Evolutionary conservation across 2,113 vertebrate genomes (phyloP).

Genomic region (Apistogramma diplotaenia): DNA sequence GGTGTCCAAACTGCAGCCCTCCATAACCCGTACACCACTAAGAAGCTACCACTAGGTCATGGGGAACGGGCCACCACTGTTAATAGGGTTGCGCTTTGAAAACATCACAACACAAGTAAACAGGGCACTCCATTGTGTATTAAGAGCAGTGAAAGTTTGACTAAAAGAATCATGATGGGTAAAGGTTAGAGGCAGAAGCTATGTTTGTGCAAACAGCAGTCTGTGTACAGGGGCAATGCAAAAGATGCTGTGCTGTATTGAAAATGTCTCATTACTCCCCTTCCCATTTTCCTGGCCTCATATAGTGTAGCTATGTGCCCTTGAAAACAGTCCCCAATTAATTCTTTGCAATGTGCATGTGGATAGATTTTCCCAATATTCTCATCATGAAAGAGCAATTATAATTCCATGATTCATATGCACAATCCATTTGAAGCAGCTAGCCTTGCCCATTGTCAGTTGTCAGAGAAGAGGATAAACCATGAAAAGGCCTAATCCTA

Average conservation of each 20-base stretch:
- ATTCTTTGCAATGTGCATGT: conserved; percentile 68
- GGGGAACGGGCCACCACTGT: conserved; percentile 51
- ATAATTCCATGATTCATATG: conserved; percentile 74
- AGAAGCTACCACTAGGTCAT: conserved; percentile 50
- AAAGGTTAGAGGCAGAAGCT: conserved; percentile 55
- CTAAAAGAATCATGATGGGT: conserved; percentile 55
- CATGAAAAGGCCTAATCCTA: conserved; percentile 76
- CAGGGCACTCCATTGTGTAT: conserved; percentile 56
- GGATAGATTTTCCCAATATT: conserved; percentile 72
- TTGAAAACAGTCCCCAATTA: conserved; percentile 75
- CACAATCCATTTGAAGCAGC: conserved; percentile 71
- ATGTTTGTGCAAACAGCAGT: conserved; percentile 39
- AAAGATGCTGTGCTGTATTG: conserved; percentile 36
- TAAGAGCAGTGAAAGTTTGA: conserved; percentile 68
- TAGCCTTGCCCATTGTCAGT: conserved; percentile 68
- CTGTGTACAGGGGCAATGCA: conserved; percentile 27
- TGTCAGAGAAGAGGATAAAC: conserved; percentile 73
- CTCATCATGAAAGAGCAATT: conserved; percentile 77
- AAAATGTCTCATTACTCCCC: conserved; percentile 61
- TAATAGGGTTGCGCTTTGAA: conserved; percentile 75
- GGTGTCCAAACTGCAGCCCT: conserved; percentile 37
- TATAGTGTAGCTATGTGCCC: conserved; percentile 66
- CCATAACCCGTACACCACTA: conserved; percentile 40
- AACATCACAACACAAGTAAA: conserved; percentile 69
- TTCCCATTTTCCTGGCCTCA: conserved; percentile 47